Conservation (phyloP, 2,888 invertebrate genomes). For the Poecilobothrus nobilitatus region DNA sequence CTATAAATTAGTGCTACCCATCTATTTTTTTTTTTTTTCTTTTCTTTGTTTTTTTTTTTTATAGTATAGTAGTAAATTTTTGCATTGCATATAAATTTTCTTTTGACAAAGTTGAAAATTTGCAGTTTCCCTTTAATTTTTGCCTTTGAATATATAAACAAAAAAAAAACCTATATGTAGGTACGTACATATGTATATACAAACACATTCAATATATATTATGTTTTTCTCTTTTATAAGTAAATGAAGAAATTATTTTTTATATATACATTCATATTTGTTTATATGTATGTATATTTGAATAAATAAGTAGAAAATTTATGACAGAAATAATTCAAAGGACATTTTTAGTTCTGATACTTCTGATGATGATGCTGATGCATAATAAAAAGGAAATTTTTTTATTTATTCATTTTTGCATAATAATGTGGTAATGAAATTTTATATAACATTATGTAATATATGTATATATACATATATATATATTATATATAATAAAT, state of each 20-base stretch:
- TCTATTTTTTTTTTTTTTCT: too few relatives aligned
- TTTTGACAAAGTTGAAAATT: constrained; percentile 1
- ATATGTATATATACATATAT: too few relatives aligned
- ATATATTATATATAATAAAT: too few relatives aligned
- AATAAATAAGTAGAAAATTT: background rate
- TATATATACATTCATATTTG: too few relatives aligned
- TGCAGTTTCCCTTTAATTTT: background rate
- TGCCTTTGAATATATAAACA: background rate
- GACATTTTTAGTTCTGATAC: too few relatives aligned
- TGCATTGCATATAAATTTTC: background rate
- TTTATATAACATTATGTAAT: too few relatives aligned
- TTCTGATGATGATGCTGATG: background rate
- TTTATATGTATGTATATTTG: background rate
- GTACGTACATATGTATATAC: background rate
- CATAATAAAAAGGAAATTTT: background rate
- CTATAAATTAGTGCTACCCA: background rate
- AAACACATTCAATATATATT: background rate
- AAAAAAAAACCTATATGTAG: background rate
- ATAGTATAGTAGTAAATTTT: background rate
- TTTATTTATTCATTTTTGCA: background rate
- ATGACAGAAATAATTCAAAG: background rate
- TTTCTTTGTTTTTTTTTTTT: too few relatives aligned
- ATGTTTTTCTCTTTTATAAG: background rate
- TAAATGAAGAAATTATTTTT: too few relatives aligned
- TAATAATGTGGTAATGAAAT: background rate